Conservation (phyloP, 2,113 vertebrate genomes). For the Petrocephalus microphthalmus region DNA sequence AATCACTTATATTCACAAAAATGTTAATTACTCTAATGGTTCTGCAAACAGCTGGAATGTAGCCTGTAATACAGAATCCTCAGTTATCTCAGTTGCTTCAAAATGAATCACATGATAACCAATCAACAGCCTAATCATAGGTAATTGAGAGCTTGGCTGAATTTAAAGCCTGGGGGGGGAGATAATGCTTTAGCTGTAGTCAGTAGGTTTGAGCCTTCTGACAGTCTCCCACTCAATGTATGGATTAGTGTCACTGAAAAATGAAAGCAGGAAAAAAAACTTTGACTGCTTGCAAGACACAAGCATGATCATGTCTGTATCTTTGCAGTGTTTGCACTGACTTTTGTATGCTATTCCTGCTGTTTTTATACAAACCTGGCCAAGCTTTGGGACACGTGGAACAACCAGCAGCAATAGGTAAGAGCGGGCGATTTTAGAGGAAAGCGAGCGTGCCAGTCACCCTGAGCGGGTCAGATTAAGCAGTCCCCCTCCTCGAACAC, state of each 20-base stretch:
- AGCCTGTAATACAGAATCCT: background rate
- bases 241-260: background rate
- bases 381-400: background rate
- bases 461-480: background rate
- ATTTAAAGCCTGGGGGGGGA: background rate
- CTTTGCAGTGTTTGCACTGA: background rate
- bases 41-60: background rate
- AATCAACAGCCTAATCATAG: background rate
- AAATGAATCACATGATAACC: background rate
- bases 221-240: background rate
- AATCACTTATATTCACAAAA: background rate
- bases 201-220: background rate
- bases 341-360: background rate
- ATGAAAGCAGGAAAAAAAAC: background rate
- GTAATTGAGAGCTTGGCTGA: background rate
- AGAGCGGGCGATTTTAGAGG: background rate
- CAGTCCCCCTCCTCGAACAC: background rate
- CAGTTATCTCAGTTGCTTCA: background rate
- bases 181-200: background rate
- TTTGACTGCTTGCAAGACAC: background rate
- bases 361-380: background rate
- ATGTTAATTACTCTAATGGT: background rate
- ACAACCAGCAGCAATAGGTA: background rate
- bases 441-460: background rate
- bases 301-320: background rate